Conservation (phyloP, 2,888 invertebrate species). For the Sialis lutaria region DNA sequence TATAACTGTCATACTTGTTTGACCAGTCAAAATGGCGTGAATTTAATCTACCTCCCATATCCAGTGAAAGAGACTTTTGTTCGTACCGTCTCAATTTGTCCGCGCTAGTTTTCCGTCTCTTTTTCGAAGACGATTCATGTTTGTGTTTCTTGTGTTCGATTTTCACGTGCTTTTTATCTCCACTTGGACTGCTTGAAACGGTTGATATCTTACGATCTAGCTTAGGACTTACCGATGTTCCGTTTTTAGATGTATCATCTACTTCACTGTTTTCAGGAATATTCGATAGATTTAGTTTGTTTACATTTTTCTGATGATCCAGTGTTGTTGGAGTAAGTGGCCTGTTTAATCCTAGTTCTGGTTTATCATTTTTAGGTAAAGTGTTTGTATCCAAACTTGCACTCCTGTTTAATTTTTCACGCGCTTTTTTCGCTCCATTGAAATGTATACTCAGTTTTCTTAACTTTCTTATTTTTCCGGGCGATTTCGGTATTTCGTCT, state of each 20-base stretch:
- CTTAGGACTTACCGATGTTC: constrained; percentile 13
- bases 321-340: constrained; percentile 32
- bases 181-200: constrained; percentile 6
- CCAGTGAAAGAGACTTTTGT: background rate
- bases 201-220: constrained; percentile 7
- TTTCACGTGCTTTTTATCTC: constrained; percentile 17
- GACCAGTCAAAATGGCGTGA: constrained; percentile 7
- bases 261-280: constrained; percentile 18
- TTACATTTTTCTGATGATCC: constrained; percentile 29
- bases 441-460: constrained; percentile 25
- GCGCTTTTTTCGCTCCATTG: constrained; percentile 20
- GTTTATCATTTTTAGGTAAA: constrained; percentile 7
- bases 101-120: constrained; percentile 13
- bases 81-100: constrained; percentile 8
- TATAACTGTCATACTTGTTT: constrained; percentile 16
- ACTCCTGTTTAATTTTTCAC: constrained; percentile 8
- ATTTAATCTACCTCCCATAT: background rate
- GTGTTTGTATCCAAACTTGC: constrained; percentile 10
- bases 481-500: constrained; percentile 2
- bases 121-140: constrained; percentile 21
- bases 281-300: constrained; percentile 20
- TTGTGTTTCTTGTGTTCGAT: constrained; percentile 22
- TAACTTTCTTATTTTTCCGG: constrained; percentile 11
- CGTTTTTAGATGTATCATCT: constrained; percentile 18
- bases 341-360: constrained; percentile 23